phyloP scores from a whole-genome alignment of 2,888 invertebrate genomes.

The Pyrgus malvae region DNA sequence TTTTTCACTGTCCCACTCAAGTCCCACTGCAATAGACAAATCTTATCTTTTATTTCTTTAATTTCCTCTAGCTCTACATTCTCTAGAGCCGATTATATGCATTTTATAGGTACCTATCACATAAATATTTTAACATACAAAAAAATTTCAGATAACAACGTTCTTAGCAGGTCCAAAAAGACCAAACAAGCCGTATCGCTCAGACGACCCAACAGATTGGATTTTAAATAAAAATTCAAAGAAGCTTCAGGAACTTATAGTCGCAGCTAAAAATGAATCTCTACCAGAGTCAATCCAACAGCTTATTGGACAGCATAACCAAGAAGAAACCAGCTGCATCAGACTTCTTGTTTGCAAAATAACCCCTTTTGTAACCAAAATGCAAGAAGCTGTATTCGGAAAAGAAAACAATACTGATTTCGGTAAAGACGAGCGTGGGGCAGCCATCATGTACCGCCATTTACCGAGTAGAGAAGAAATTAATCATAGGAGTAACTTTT shows the following conservation, averaged over 20 bases:
- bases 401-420: conserved; percentile 50
- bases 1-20: no score
- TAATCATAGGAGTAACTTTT: conserved; percentile 80
- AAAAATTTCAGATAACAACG: conserved; percentile 85
- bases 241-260: conserved; percentile 79
- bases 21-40: no score
- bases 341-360: conserved; percentile 89
- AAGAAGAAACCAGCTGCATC: conserved; percentile 86
- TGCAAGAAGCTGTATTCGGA: conserved; percentile 86
- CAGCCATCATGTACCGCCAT: conserved; percentile 81
- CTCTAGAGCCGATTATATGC: no score
- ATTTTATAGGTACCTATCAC: background rate
- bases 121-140: no score
- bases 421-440: conserved; percentile 50
- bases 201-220: conserved; percentile 73
- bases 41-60: no score
- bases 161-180: conserved; percentile 66
- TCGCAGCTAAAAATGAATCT: conserved; percentile 82
- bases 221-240: conserved; percentile 83
- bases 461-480: conserved; percentile 84
- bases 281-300: conserved; percentile 84
- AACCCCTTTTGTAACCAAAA: conserved; percentile 88
- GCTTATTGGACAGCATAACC: conserved; percentile 77
- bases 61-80: no score
- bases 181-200: conserved; percentile 46